phyloP scores from a whole-genome alignment of 2,797 vertebrate species.

The Sparus aurata region DNA sequence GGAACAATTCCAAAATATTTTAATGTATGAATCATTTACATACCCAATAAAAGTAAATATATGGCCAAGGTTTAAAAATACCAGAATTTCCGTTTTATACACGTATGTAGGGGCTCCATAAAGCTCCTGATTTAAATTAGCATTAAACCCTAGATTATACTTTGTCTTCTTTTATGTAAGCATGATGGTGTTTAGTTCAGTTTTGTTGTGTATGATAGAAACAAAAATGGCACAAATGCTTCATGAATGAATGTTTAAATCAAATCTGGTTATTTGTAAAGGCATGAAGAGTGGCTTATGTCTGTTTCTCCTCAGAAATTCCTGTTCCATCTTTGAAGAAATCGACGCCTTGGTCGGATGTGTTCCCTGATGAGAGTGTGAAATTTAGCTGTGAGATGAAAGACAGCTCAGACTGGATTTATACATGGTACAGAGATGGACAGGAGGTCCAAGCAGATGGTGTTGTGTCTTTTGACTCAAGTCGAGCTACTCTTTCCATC shows the following conservation, averaged over 20 bases:
- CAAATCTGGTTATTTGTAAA: not conserved
- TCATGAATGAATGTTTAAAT: not conserved
- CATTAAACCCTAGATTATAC: not conserved
- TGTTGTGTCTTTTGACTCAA: not conserved
- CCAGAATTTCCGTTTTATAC: too few species aligned
- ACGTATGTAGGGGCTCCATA: not conserved
- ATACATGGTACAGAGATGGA: slow-evolving; percentile 57
- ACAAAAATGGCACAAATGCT: not conserved
- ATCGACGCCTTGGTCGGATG: slow-evolving; percentile 58
- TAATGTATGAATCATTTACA: too few species aligned
- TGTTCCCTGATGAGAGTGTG: slow-evolving; percentile 73
- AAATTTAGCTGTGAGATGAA: slow-evolving; percentile 60
- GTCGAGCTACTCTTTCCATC: slow-evolving; percentile 47
- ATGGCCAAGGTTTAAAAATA: too few species aligned
- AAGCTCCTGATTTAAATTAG: not conserved
- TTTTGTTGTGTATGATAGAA: not conserved
- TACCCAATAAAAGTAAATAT: too few species aligned
- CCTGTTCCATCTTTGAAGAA: slow-evolving; percentile 51
- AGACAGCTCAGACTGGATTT: slow-evolving; percentile 58
- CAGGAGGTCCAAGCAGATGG: fast-evolving
- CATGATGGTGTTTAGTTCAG: not conserved
- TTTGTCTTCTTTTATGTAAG: not conserved
- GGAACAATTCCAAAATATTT: too few species aligned
- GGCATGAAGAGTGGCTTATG: not conserved
- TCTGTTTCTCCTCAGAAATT: slow-evolving; percentile 56